Evolutionary conservation across 2,113 vertebrate species (phyloP), one percentile per base, ranked within the genome.

Genomic region (Martes martes): DNA sequence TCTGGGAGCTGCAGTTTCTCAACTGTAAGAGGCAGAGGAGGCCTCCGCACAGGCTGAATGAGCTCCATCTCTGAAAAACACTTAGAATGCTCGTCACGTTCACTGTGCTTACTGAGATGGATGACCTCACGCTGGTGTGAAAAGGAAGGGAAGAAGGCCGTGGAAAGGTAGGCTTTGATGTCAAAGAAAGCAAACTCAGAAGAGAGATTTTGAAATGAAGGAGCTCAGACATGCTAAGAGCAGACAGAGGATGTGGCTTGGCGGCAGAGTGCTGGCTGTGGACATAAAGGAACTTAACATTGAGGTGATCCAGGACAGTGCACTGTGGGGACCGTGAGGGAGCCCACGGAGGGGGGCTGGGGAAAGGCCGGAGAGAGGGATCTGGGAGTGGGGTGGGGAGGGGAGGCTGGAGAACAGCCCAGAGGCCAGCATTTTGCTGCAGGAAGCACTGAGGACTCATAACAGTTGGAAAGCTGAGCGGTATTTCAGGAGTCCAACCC

Each of bases 271-370:
- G 31, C 31, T 67, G 14, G 63, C 31, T 7, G 31, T 16, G 79
- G 57, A 14, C 16, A 16, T 1, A 76, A 47, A 91, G 39, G 71
- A 78, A 36, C 80, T 36, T 14, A 16, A 28, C 50, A 31, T 1
- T 8, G 67, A 92, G 26, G 57, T 63, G 82, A 31, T 7, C 36
- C 15, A 33, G 78, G 47, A 28, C 24, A 23, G 42, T 26, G 81
- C 15, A 18, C 55, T 89, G 76, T 18, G 42, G 78, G 80, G 74
- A 57, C 45, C 33, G n/a, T 31, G 1, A 47, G 31, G 33, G 39
- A 6, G 33, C 2, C 0, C 1, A 5, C 0, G 45, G 74, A 39
- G 31, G 14, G 1, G 1, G 2, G 24, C 28, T 26, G 33, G 26
- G 36, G 26, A 15, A 6, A 47, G 45, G 15, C 31, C 36, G 13